Evolutionary conservation across 2,888 invertebrate species (phyloP).

Genomic region (Epicampocera succincta): DNA sequence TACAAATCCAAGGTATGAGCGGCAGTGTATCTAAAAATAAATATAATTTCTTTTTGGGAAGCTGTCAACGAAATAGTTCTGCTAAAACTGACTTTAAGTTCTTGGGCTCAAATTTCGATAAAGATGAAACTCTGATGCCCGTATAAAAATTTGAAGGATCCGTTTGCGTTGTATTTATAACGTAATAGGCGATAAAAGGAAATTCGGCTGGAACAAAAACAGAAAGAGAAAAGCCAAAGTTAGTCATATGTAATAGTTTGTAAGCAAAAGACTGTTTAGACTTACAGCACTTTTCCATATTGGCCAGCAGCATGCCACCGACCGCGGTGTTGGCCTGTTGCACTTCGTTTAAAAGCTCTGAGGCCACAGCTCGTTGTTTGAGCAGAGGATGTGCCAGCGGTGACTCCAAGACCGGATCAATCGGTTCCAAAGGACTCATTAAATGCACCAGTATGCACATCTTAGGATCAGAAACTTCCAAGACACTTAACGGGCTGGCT

Average conservation of each 20-base stretch:
- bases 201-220: slow-evolving; percentile 88
- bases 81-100: slow-evolving; percentile 81
- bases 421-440: slow-evolving; percentile 93
- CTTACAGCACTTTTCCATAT: slow-evolving; percentile 92
- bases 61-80: neutral
- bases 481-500: slow-evolving; percentile 86
- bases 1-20: slow-evolving; percentile 93
- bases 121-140: slow-evolving; percentile 90
- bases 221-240: neutral
- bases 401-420: slow-evolving; percentile 92
- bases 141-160: slow-evolving; percentile 93
- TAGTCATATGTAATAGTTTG: too few relatives aligned
- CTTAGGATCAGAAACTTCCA: slow-evolving; percentile 94
- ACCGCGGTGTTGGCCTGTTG: slow-evolving; percentile 88
- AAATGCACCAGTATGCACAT: slow-evolving; percentile 93
- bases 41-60: neutral
- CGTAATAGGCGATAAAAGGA: slow-evolving; percentile 94
- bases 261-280: neutral
- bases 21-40: slow-evolving; percentile 87
- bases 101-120: slow-evolving; percentile 93
- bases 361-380: slow-evolving; percentile 89
- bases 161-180: slow-evolving; percentile 92
- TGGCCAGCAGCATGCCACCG: slow-evolving; percentile 92
- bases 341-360: slow-evolving; percentile 88
- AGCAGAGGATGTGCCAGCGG: slow-evolving; percentile 90